Percentiles rank a stretch among this genome's conserved stretches.
These are phyloP conservation scores for Leptinotarsa peninsularis DNA, from an alignment of 2,888 invertebrate species.

Conservation along the genomic window DNA sequence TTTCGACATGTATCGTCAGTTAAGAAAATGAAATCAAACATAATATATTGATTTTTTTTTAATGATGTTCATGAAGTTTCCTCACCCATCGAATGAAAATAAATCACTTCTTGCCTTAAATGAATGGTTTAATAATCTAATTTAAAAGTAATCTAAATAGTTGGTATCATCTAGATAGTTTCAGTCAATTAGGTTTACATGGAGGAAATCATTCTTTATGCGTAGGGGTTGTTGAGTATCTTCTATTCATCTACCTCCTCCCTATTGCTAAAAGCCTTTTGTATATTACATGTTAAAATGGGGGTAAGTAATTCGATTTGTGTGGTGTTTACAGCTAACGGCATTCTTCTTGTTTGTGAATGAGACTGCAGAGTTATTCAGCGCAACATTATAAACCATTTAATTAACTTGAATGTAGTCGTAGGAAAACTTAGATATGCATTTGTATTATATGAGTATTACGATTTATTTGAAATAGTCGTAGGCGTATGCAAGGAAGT, in stretches of 20 bases:
- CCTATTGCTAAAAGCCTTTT: slow-evolving; percentile 67
- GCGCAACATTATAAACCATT: slow-evolving; percentile 62
- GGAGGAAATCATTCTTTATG: slow-evolving; percentile 54
- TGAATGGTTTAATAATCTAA: slow-evolving; percentile 43
- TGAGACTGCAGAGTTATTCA: slow-evolving; percentile 48
- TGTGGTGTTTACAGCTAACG: slow-evolving; percentile 44
- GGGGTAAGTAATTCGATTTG: slow-evolving; percentile 68
- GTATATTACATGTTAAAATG: slow-evolving; percentile 68
- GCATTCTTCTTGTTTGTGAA: slow-evolving; percentile 32
- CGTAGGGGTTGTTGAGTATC: slow-evolving; percentile 50
- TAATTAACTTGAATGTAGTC: slow-evolving; percentile 61
- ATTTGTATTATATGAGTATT: too few species aligned
- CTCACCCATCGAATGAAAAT: slow-evolving; percentile 32
- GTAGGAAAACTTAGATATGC: slow-evolving; percentile 31
- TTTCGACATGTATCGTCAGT: too few species aligned
- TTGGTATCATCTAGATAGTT: slow-evolving; percentile 57
- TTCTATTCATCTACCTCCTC: slow-evolving; percentile 60
- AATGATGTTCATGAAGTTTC: slow-evolving; percentile 3
- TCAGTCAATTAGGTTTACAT: slow-evolving; percentile 59
- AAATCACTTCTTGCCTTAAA: slow-evolving; percentile 31
- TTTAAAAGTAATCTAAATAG: slow-evolving; percentile 58
- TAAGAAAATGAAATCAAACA: too few species aligned
- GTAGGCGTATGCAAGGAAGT: too few species aligned
- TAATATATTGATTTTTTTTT: not conserved
- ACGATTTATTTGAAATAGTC: too few species aligned